These are phyloP conservation scores for Hoplostethus mediterraneus DNA, from an alignment of 2,797 vertebrate species.

Conservation along the genomic window DNA sequence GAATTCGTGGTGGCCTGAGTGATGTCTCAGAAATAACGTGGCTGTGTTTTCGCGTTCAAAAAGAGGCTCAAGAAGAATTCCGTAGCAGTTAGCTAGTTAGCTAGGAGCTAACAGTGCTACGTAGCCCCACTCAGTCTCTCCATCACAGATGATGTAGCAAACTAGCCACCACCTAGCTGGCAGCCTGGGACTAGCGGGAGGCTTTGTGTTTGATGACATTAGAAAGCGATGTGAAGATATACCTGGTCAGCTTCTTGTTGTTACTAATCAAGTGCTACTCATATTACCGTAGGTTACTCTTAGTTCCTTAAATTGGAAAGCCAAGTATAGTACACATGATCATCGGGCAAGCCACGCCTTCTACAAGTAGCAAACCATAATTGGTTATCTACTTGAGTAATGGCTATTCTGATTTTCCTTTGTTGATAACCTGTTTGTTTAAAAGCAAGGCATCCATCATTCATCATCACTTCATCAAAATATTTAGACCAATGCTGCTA, in stretches of 20 bases:
- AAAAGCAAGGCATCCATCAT: not conserved
- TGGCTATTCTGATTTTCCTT: not conserved
- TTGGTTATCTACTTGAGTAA: not conserved
- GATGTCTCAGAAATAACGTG: rapidly evolving
- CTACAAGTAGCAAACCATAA: not conserved
- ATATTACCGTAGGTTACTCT: not conserved
- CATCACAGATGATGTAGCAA: slow-evolving; percentile 8
- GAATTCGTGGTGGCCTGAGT: rapidly evolving
- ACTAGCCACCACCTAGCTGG: not conserved
- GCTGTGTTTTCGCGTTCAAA: not conserved
- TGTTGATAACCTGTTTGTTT: not conserved
- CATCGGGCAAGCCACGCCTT: slow-evolving; percentile 13
- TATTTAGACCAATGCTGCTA: not conserved
- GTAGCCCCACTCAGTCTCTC: slow-evolving; percentile 37
- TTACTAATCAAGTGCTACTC: not conserved
- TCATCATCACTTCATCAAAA: not conserved
- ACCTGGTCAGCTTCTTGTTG: rapidly evolving
- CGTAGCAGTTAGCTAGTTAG: slow-evolving; percentile 32
- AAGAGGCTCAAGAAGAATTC: not conserved
- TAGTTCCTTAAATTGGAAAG: not conserved
- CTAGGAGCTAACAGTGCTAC: slow-evolving; percentile 61
- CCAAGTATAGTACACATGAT: not conserved
- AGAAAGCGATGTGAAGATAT: not conserved
- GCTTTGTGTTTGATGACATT: not conserved
- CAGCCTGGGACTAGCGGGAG: not conserved